Conservation (phyloP, 2,888 invertebrate genomes). For the Gerris lacustris region DNA sequence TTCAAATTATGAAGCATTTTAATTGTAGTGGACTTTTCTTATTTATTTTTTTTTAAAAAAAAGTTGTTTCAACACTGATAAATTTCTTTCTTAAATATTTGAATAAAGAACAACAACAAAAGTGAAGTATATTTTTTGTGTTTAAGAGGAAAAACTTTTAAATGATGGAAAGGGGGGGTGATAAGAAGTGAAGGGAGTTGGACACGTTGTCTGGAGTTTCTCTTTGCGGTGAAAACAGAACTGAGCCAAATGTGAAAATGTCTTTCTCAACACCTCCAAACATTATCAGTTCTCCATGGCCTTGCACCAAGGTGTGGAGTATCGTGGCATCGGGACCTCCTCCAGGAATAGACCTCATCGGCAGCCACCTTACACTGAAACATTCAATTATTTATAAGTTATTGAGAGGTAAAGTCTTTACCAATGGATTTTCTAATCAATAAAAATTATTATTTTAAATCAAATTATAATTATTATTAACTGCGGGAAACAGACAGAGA, state of each 20-base stretch:
- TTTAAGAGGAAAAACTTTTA: constrained; percentile 7
- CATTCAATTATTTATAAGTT: neutral
- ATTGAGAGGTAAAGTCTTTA: no score
- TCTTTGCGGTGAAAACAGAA: constrained; percentile 35
- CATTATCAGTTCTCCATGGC: constrained; percentile 83
- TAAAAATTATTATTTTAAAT: constrained; percentile 35
- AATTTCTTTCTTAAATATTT: no score
- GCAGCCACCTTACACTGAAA: constrained; percentile 43
- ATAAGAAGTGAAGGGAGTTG: constrained; percentile 63
- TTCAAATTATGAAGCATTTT: no score
- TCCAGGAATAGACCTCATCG: constrained; percentile 51
- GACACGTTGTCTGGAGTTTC: constrained; percentile 54
- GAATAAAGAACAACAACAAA: no score
- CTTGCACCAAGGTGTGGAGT: constrained; percentile 76
- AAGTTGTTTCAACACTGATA: no score
- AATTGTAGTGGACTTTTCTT: no score
- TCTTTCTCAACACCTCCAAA: constrained; percentile 92
- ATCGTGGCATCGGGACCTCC: constrained; percentile 79
- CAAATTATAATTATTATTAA: no score
- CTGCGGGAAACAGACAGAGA: no score
- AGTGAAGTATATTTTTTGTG: neutral
- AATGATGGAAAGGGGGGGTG: constrained; percentile 42
- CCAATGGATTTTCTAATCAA: no score
- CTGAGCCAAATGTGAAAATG: constrained; percentile 26
- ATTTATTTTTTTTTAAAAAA: no score